These are phyloP conservation scores for Enteromius thamalakanensis DNA, from an alignment of 2,797 vertebrate species.

Conservation along the genomic window DNA sequence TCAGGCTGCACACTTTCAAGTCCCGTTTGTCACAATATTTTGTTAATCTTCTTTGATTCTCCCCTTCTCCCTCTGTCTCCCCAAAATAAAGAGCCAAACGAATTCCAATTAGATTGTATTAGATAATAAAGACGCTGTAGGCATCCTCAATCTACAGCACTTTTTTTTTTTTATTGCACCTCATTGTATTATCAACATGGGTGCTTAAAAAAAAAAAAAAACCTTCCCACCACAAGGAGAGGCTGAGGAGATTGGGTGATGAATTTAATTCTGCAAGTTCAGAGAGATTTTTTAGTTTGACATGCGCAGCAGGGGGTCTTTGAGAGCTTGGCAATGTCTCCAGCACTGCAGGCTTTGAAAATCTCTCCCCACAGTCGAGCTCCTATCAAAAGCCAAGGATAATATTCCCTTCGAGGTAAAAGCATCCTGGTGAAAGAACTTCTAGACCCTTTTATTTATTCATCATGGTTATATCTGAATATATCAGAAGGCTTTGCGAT, in stretches of 20 bases:
- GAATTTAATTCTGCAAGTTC: slow-evolving; percentile 95
- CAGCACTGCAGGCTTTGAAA: slow-evolving; percentile 90
- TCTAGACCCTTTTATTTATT: slow-evolving; percentile 91
- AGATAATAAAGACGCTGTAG: slow-evolving; percentile 59
- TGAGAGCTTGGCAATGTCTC: slow-evolving; percentile 87
- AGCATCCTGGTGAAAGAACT: slow-evolving; percentile 85
- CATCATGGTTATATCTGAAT: slow-evolving; percentile 81
- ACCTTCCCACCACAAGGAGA: slow-evolving; percentile 84
- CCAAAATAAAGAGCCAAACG: slow-evolving; percentile 42
- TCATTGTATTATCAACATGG: slow-evolving; percentile 50
- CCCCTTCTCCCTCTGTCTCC: slow-evolving; percentile 12
- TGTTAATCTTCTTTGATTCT: slow-evolving; percentile 54
- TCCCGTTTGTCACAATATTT: slow-evolving; percentile 49
- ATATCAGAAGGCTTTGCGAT: slow-evolving; percentile 85
- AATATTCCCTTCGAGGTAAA: slow-evolving; percentile 92
- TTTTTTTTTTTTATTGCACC: neutral
- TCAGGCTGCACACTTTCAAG: slow-evolving; percentile 29
- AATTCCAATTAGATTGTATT: slow-evolving; percentile 59
- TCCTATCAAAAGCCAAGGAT: slow-evolving; percentile 93
- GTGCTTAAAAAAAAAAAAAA: slow-evolving; percentile 57
- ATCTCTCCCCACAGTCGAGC: slow-evolving; percentile 88
- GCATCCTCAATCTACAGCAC: slow-evolving; percentile 39
- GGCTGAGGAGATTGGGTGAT: slow-evolving; percentile 77
- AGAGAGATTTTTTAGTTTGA: slow-evolving; percentile 97
- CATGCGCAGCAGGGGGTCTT: slow-evolving; percentile 87